Percentiles rank a stretch among this genome's conserved stretches.
Evolutionary conservation across 2,113 vertebrate genomes (phyloP).

Genomic region (Todiramphus saurophagus): DNA sequence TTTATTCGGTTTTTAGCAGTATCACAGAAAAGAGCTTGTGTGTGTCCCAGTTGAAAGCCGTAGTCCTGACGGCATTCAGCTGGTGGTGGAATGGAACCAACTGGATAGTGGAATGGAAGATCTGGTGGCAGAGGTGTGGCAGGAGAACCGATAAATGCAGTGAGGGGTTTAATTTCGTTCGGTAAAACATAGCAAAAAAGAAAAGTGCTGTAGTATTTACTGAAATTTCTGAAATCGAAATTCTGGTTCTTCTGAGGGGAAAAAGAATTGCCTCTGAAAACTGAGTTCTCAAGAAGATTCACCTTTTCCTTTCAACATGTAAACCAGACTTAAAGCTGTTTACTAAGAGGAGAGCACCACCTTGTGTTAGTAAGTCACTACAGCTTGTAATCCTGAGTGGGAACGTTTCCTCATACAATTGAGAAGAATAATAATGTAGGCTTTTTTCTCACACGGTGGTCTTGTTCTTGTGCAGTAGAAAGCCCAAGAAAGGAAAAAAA

Average conservation of each 20-base stretch:
- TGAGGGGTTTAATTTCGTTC: neutral
- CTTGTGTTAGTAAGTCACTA: conserved; percentile 68
- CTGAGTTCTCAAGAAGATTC: neutral
- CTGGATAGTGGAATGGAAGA: neutral
- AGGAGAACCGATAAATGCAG: neutral
- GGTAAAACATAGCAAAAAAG: neutral
- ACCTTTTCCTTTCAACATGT: neutral
- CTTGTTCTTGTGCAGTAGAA: neutral
- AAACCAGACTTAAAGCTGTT: conserved; percentile 24
- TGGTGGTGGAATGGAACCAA: neutral
- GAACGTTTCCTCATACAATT: accelerated
- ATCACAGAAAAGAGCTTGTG: neutral
- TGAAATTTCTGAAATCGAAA: neutral
- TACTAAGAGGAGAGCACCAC: conserved; percentile 78
- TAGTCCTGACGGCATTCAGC: neutral
- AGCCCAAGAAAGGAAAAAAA: neutral
- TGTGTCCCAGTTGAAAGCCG: neutral
- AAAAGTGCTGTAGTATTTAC: neutral
- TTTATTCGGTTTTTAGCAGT: neutral
- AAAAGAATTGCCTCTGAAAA: neutral
- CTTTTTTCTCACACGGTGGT: accelerated
- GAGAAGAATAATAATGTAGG: neutral
- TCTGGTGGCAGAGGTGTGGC: neutral
- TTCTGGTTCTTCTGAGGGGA: neutral
- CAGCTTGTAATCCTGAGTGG: neutral